A percentile compares a stretch with the other conserved stretches of the same genome.
Evolutionary conservation across 2,113 vertebrate genomes (phyloP).

Genomic region (Ibidorhyncha struthersii): DNA sequence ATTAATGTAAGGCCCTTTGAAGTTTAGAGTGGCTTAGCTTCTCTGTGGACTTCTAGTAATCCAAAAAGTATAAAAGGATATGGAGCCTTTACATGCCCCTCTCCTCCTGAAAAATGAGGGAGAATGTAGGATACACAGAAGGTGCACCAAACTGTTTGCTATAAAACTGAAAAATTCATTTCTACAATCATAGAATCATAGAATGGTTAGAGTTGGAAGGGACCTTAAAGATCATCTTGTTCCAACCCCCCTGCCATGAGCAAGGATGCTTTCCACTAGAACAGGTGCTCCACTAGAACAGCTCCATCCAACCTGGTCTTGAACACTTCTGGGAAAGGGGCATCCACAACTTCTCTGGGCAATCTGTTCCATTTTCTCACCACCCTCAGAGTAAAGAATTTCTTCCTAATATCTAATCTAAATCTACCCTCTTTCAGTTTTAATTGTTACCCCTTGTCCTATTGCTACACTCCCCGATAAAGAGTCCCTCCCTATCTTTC

Average conservation of each 20-base stretch:
- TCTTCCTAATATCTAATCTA: too few species aligned
- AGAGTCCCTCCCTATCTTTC: too few species aligned
- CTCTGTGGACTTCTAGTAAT: slow-evolving; percentile 14
- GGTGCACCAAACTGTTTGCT: not conserved
- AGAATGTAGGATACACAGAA: not conserved
- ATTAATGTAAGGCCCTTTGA: slow-evolving; percentile 27
- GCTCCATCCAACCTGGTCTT: too few species aligned
- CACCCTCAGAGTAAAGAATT: too few species aligned
- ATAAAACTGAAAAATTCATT: slow-evolving; percentile 52
- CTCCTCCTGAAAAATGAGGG: not conserved
- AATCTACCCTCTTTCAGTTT: too few species aligned
- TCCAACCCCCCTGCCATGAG: not conserved
- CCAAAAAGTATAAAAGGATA: not conserved
- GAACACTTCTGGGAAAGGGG: too few species aligned
- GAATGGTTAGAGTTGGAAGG: not conserved
- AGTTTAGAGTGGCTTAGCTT: slow-evolving; percentile 1
- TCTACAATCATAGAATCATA: not conserved
- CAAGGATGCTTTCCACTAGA: not conserved
- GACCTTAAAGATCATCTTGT: not conserved
- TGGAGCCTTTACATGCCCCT: not conserved
- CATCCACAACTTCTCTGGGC: too few species aligned
- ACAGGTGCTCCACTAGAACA: not conserved
- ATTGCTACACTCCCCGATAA: too few species aligned
- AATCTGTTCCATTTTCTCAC: too few species aligned
- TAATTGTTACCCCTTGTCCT: too few species aligned